Conservation (phyloP, 2,113 vertebrate species). For the Spizaetus ornatus region DNA sequence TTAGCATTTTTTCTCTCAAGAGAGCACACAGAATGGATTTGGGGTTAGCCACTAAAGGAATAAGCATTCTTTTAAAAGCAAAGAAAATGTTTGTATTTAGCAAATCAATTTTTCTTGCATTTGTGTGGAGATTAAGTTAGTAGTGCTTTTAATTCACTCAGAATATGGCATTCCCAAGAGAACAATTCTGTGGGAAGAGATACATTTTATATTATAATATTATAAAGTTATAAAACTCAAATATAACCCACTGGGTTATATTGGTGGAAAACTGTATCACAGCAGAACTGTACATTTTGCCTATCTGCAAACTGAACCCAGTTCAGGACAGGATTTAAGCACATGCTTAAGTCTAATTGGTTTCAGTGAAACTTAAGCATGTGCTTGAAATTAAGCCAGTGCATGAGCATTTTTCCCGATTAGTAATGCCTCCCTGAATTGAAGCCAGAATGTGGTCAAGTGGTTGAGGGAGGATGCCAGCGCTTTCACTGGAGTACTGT, state of each 20-base stretch:
- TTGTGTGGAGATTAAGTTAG: conserved; percentile 42
- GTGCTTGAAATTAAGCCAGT: conserved; percentile 55
- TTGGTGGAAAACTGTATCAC: conserved; percentile 33
- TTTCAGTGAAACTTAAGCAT: conserved; percentile 61
- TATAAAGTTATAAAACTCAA: conserved; percentile 39
- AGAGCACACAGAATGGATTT: not conserved
- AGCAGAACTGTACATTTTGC: conserved; percentile 34
- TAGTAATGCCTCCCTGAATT: conserved; percentile 60
- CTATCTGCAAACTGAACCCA: not conserved
- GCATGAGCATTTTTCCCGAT: conserved; percentile 51
- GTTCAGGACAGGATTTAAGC: conserved; percentile 27
- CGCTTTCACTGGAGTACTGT: conserved; percentile 18
- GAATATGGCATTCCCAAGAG: conserved; percentile 50
- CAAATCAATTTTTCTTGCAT: conserved; percentile 63
- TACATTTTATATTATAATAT: conserved; percentile 11
- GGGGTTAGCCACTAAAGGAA: not conserved
- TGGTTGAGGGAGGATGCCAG: conserved; percentile 23
- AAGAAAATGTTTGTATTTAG: conserved; percentile 40
- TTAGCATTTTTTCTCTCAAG: not conserved
- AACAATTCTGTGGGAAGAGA: conserved; percentile 37
- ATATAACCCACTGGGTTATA: conserved; percentile 19
- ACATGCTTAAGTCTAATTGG: conserved; percentile 42
- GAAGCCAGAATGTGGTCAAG: conserved; percentile 52
- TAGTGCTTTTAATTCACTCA: conserved; percentile 42
- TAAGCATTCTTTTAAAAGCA: conserved; percentile 19